Conservation (phyloP, 2,888 invertebrate genomes). For the Nephrotoma appendiculata region DNA sequence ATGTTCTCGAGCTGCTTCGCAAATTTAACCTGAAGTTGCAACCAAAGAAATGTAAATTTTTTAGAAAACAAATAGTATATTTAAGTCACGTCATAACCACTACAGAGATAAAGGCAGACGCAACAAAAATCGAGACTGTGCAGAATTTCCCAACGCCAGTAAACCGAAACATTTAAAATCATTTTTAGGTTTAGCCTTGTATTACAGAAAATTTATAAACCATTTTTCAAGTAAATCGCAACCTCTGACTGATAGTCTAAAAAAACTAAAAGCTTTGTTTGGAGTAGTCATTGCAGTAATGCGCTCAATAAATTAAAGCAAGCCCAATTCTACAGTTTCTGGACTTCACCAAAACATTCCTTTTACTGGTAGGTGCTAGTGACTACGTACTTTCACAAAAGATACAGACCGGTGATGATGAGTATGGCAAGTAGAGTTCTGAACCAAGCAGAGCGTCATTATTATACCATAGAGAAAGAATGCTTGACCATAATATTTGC, state of each 20-base stretch:
- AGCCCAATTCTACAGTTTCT: background rate
- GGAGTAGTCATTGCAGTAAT: background rate
- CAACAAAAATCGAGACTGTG: background rate
- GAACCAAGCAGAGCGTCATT: background rate
- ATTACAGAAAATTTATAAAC: background rate
- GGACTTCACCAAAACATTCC: background rate
- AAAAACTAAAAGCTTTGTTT: background rate
- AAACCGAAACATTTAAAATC: background rate
- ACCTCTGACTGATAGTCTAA: background rate
- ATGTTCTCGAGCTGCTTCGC: background rate
- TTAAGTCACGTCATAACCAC: background rate
- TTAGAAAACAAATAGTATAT: background rate
- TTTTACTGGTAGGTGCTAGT: background rate
- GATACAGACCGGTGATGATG: background rate
- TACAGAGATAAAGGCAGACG: background rate
- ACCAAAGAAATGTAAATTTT: background rate
- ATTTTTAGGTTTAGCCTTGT: background rate
- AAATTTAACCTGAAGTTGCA: background rate
- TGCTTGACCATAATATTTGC: background rate
- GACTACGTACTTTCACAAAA: background rate
- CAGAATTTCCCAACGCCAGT: background rate
- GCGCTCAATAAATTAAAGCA: background rate
- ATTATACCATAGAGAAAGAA: background rate
- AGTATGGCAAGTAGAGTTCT: background rate
- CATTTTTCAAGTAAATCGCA: background rate